phyloP scores from a whole-genome alignment of 2,797 vertebrate species.

The Helostoma temminkii region DNA sequence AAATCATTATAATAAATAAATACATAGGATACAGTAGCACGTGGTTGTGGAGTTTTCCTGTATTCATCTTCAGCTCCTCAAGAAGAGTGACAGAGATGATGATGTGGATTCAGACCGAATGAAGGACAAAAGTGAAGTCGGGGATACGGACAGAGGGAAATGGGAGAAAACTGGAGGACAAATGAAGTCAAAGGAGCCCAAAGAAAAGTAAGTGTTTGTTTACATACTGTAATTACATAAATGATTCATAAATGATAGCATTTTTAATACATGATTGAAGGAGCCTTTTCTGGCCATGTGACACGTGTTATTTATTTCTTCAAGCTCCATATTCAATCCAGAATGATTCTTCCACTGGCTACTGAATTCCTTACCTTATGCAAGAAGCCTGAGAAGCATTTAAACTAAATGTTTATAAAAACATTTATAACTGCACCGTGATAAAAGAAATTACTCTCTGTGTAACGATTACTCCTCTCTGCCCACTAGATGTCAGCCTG shows the following conservation, averaged over 20 bases:
- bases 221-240: no score
- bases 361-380: not conserved
- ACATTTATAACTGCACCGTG: no score
- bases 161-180: conserved; percentile 88
- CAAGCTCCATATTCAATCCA: no score
- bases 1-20: no score
- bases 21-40: accelerated
- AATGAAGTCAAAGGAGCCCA: conserved; percentile 86
- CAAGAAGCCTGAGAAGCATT: not conserved
- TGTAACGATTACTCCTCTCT: no score
- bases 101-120: conserved; percentile 88
- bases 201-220: conserved; percentile 88
- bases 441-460: no score
- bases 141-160: conserved; percentile 86
- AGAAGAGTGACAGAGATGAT: conserved; percentile 94
- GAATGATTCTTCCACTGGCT: not conserved
- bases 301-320: no score
- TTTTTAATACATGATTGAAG: not conserved
- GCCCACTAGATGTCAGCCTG: conserved; percentile 82
- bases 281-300: no score
- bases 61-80: conserved; percentile 88
- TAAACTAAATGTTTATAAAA: no score
- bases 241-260: not conserved
- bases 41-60: not conserved
- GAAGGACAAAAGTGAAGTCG: conserved; percentile 90